Conservation (phyloP, 2,113 vertebrate species). For the Plecturocebus donacophilus region DNA sequence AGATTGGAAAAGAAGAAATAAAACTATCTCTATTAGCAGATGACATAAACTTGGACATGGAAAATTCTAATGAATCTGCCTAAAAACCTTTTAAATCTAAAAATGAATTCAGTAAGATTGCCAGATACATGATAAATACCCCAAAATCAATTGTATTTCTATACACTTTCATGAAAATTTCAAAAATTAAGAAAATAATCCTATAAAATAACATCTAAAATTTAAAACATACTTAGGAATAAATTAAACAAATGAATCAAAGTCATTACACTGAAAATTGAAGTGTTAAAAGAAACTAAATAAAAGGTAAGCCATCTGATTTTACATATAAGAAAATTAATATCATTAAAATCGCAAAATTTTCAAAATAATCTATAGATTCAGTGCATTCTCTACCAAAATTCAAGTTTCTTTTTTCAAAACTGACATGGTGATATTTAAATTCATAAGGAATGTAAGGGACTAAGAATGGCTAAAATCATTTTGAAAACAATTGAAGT, state of each 20-base stretch:
- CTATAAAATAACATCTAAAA: not conserved
- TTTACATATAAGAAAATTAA: not conserved
- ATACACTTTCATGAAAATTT: not conserved
- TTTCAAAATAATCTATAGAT: not conserved
- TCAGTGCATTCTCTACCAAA: not conserved
- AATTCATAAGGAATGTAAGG: not conserved
- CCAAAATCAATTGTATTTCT: not conserved
- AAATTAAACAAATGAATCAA: not conserved
- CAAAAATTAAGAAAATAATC: not conserved
- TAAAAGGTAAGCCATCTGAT: not conserved
- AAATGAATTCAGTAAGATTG: not conserved
- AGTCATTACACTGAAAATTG: not conserved
- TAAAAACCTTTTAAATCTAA: not conserved
- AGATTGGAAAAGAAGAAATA: not conserved
- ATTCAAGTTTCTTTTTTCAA: not conserved
- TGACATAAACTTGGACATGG: not conserved
- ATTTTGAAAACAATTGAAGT: not conserved
- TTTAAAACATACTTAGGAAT: not conserved
- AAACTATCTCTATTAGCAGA: not conserved
- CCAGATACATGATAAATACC: not conserved
- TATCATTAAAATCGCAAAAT: not conserved
- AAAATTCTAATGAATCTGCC: not conserved
- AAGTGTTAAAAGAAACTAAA: not conserved
- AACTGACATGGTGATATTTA: not conserved
- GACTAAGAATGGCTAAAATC: not conserved